Conservation (phyloP, 2,888 invertebrate species). For the Lycaena phlaeas region DNA sequence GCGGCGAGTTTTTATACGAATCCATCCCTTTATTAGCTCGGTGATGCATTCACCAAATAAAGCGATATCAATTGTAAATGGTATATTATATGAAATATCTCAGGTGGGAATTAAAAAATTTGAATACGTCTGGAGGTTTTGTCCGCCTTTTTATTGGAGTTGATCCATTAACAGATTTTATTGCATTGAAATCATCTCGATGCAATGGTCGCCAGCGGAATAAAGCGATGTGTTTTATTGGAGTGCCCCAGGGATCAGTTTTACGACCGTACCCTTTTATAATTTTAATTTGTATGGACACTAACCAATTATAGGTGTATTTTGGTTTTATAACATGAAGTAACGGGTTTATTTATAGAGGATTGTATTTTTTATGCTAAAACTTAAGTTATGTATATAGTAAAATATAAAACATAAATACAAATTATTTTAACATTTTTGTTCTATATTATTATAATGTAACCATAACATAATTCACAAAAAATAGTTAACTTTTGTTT, state of each 20-base stretch:
- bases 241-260: constrained; percentile 32
- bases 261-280: constrained; percentile 40
- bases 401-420: too few relatives aligned
- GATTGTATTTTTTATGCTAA: not conserved
- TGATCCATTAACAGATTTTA: constrained; percentile 58
- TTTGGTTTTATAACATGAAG: constrained; percentile 9
- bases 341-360: not conserved
- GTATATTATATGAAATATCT: constrained; percentile 32
- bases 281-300: constrained; percentile 31
- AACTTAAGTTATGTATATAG: too few relatives aligned
- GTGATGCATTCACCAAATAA: constrained; percentile 30
- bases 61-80: constrained; percentile 29
- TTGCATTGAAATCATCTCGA: constrained; percentile 36
- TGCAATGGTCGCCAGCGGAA: constrained; percentile 43
- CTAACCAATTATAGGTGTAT: constrained; percentile 30
- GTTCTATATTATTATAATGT: too few relatives aligned
- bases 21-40: constrained; percentile 12
- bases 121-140: constrained; percentile 43
- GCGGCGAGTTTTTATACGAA: constrained; percentile 9
- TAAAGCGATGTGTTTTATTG: constrained; percentile 44
- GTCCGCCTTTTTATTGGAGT: constrained; percentile 46
- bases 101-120: constrained; percentile 39
- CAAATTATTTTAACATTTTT: too few relatives aligned
- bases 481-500: too few relatives aligned
- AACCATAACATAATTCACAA: too few relatives aligned